Evolutionary conservation across 2,888 invertebrate species (phyloP), one percentile per base, ranked within the genome.

Genomic region (Spodoptera littoralis): DNA sequence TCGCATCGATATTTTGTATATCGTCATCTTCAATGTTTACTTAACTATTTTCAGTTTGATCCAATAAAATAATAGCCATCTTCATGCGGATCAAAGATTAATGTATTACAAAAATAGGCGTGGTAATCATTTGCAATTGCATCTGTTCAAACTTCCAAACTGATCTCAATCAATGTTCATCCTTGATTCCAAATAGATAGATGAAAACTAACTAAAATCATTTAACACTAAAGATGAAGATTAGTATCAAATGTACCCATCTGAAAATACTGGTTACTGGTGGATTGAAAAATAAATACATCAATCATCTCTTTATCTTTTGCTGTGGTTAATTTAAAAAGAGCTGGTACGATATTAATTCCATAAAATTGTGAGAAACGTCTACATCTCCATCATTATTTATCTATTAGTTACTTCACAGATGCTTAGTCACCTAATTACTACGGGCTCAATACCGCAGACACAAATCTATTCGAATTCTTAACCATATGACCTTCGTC

Each of bases 401-500:
- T 53, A 64, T 56, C 53, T 61, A 13, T 55, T 24, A 27, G 45
- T 52, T 36, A 8, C 9, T 36, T 5, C 6, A 36, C 9, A 42
- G 59, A 11, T 49, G 60, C 58, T 76, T 76, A 73, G 47, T 67
- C 60, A 76, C 58, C 24, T 9, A 57, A 54, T 51, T 55, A 47
- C 52, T 49, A 59, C 41, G 57, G 53, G 11, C 50, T 70, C 43
- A 42, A 27, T 13, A 49, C 58, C 42, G 4, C 13, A 68, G 50
- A 45, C 53, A 61, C 53, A 68, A 58, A 66, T 77, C 50, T 60
- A 69, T 59, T 69, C 59, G 73, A 73, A 73, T 76, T 78, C 70
- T 72, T 73, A n/a, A 48, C 18, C 11, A 70, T 65, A 22, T 61
- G 77, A 64, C 80, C 83, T 81, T 80, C 69, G 52, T 13, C 58